A percentile compares a stretch with the other conserved stretches of the same genome.
phyloP scores from a whole-genome alignment of 2,888 invertebrate genomes.

The Drosophila helvetica region DNA sequence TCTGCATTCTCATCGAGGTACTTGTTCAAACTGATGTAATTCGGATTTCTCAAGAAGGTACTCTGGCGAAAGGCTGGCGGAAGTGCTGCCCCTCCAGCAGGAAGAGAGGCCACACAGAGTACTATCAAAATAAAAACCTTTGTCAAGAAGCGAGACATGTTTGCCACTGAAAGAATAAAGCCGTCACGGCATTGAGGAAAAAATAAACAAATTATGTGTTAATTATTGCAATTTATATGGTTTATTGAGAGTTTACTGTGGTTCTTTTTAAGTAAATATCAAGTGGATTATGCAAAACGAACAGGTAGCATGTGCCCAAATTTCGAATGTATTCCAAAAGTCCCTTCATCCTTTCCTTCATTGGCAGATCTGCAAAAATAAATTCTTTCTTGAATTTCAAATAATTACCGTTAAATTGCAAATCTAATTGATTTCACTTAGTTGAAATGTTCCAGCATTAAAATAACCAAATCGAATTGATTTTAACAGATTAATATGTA shows the following conservation, averaged over 20 bases:
- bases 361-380: neutral
- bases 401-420: neutral
- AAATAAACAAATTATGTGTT: neutral
- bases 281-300: neutral
- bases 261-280: too few relatives aligned
- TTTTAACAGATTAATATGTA: neutral
- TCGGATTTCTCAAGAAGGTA: conserved; percentile 48
- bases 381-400: neutral
- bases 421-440: neutral
- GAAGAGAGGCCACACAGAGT: neutral
- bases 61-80: conserved; percentile 3
- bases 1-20: neutral
- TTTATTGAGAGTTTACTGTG: neutral
- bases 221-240: neutral
- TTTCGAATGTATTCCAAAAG: neutral
- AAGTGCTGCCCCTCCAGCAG: too few relatives aligned
- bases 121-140: neutral
- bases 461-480: neutral
- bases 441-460: neutral
- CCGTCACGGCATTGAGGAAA: neutral
- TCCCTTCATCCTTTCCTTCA: neutral
- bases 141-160: neutral
- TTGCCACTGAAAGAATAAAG: neutral
- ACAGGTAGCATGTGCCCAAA: neutral
- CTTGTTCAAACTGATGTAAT: conserved; percentile 24